Evolutionary conservation across 2,888 invertebrate species (phyloP).

Genomic region (Hypomecis punctinalis): DNA sequence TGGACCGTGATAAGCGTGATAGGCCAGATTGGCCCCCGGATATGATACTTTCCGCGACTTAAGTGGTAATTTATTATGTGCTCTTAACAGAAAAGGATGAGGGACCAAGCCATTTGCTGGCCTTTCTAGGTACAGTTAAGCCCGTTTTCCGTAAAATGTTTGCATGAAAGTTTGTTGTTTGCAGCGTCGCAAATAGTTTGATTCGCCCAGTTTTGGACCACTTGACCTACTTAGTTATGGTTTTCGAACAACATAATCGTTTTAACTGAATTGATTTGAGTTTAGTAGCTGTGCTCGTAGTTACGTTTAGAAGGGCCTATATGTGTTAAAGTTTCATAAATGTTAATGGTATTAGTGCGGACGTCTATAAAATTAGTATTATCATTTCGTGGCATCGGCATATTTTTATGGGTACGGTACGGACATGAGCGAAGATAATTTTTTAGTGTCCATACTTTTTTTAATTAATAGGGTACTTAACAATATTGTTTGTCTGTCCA

Average conservation of each 20-base stretch:
- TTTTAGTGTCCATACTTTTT: too few relatives aligned
- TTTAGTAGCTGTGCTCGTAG: background rate
- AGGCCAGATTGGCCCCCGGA: conserved; percentile 34
- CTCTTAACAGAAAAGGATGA: conserved; percentile 33
- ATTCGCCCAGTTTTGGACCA: conserved; percentile 1
- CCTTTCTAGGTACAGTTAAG: conserved; percentile 14
- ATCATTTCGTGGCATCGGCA: too few relatives aligned
- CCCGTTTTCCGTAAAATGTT: conserved; percentile 10
- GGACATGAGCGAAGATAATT: too few relatives aligned
- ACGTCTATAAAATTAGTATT: too few relatives aligned
- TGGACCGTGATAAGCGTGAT: conserved; percentile 36
- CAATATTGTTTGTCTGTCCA: too few relatives aligned
- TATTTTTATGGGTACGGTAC: too few relatives aligned
- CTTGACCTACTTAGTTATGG: background rate
- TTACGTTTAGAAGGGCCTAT: background rate
- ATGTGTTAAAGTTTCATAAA: too few relatives aligned
- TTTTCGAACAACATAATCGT: background rate
- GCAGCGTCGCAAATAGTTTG: background rate
- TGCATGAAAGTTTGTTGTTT: conserved; percentile 22
- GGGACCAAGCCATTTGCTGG: conserved; percentile 20
- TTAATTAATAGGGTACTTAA: too few relatives aligned
- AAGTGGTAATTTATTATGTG: conserved; percentile 37
- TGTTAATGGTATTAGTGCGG: too few relatives aligned
- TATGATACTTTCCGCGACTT: conserved; percentile 33
- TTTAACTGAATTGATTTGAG: background rate